Conservation (phyloP, 2,113 vertebrate species). For the Syrrhaptes paradoxus region DNA sequence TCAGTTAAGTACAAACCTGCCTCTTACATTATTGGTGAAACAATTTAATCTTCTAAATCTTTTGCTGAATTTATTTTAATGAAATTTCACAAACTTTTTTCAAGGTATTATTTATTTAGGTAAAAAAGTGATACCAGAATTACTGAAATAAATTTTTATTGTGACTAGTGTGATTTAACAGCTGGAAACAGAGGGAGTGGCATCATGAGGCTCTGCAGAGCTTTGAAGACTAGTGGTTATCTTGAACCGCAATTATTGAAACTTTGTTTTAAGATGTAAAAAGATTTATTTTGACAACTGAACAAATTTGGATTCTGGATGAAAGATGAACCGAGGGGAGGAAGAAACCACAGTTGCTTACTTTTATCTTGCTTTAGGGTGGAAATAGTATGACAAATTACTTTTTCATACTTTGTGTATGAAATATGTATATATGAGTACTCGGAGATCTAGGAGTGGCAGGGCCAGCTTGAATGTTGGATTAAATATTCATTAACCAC, state of each 20-base stretch:
- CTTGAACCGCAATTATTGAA: not conserved
- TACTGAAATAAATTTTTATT: not conserved
- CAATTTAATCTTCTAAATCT: not conserved
- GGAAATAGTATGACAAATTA: not conserved
- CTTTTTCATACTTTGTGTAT: not conserved
- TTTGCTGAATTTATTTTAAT: not conserved
- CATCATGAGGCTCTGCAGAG: not conserved
- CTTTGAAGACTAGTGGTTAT: not conserved
- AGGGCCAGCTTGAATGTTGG: not conserved
- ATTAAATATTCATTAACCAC: not conserved
- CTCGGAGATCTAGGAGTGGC: not conserved
- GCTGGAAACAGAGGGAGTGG: rapidly evolving
- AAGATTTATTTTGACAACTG: not conserved
- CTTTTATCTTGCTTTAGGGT: not conserved
- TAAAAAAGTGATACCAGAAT: not conserved
- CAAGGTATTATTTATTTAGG: not conserved
- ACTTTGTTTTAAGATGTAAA: not conserved
- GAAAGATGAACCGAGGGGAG: not conserved
- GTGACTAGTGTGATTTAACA: not conserved
- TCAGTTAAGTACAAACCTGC: not conserved
- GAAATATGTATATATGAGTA: not conserved
- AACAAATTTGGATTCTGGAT: not conserved
- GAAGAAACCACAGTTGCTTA: not conserved
- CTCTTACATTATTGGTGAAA: not conserved
- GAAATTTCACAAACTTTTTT: not conserved